A percentile compares a stretch with the other conserved stretches of the same genome.
Conservation (phyloP, 35 echinoderm and acorn worm species). For the Hemicentrotus pulcherrimus region DNA sequence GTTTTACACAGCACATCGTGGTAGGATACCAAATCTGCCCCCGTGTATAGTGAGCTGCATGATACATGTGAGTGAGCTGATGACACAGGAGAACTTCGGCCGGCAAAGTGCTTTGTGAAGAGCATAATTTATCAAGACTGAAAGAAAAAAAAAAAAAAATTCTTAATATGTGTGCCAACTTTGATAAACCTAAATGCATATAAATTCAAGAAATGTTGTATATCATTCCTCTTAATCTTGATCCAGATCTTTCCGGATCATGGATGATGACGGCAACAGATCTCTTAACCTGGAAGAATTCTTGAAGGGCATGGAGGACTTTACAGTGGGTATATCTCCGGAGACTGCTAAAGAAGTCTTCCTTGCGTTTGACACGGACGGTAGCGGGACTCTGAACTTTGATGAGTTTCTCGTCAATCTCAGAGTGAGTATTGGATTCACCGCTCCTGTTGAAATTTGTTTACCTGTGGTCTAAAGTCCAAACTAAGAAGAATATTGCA, state of each 20-base stretch:
- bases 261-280: conserved; percentile 56
- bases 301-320: conserved; percentile 19
- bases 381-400: conserved; percentile 36
- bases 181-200: background rate
- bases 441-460: too few species aligned
- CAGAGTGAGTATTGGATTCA: conserved; percentile 9
- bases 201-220: too few species aligned
- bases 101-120: too few species aligned
- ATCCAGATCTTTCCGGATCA: conserved; percentile 42
- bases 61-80: too few species aligned
- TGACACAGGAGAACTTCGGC: too few species aligned
- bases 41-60: too few species aligned
- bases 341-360: background rate
- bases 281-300: conserved; percentile 54
- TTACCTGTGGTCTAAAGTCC: too few species aligned
- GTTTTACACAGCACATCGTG: too few species aligned
- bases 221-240: background rate
- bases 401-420: conserved; percentile 45
- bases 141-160: too few species aligned
- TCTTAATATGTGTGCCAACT: background rate
- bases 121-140: too few species aligned
- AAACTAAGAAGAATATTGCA: too few species aligned
- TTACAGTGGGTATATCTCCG: background rate
- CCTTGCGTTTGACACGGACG: conserved; percentile 38
- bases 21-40: too few species aligned